Conservation (phyloP, 2,797 vertebrate species). For the Eleutherodactylus coqui region DNA sequence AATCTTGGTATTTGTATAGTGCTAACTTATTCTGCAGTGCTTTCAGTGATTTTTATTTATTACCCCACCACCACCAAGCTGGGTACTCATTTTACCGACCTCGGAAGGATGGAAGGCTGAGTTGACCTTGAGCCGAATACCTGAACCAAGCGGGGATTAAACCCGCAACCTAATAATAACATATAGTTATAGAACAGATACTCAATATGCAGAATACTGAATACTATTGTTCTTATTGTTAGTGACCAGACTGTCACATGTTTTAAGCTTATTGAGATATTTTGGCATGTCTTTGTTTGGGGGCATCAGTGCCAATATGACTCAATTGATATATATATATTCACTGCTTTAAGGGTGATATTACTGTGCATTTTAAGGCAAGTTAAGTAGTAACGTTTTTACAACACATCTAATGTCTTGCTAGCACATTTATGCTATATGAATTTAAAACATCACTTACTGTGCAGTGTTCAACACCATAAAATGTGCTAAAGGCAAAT, state of each 20-base stretch:
- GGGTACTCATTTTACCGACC: too few relatives aligned
- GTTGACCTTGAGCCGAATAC: too few relatives aligned
- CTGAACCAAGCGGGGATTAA: too few relatives aligned
- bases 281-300: neutral
- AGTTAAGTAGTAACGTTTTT: constrained; percentile 37
- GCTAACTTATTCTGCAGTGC: too few relatives aligned
- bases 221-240: neutral
- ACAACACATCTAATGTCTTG: constrained; percentile 44
- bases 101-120: too few relatives aligned
- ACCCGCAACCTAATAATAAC: too few relatives aligned
- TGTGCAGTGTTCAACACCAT: constrained; percentile 20
- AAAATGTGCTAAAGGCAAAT: constrained; percentile 41
- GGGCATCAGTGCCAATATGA: neutral
- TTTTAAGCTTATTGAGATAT: neutral
- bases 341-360: neutral
- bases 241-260: too few relatives aligned
- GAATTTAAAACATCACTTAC: constrained; percentile 53
- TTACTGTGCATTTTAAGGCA: constrained; percentile 34
- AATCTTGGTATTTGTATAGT: too few relatives aligned
- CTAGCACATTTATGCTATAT: constrained; percentile 53
- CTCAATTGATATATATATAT: neutral
- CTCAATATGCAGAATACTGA: neutral
- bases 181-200: neutral
- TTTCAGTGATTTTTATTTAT: too few relatives aligned
- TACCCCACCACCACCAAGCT: too few relatives aligned